A percentile compares a stretch with the other conserved stretches of the same genome.
These are phyloP conservation scores for Eubasilissa regina DNA, from an alignment of 1,140 invertebrate species.

Conservation along the genomic window DNA sequence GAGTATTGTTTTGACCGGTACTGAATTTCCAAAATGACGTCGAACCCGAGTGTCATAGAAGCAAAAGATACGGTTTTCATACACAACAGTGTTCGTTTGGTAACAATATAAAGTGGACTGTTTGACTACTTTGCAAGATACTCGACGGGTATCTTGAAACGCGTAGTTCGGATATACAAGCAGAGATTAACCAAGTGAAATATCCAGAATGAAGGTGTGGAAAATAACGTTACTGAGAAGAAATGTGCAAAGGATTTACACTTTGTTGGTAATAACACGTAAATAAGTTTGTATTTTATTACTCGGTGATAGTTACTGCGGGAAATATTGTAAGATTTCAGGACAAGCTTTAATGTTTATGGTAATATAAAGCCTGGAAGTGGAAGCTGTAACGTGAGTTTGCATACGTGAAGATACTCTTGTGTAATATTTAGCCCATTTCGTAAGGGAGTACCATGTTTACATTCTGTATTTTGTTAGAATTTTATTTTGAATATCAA, in stretches of 20 bases:
- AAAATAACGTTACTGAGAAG: not conserved
- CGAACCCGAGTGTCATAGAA: not conserved
- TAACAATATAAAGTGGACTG: not conserved
- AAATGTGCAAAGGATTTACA: not conserved
- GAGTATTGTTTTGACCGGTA: not conserved
- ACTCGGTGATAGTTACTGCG: not conserved
- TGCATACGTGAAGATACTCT: not conserved
- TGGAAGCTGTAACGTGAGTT: slow-evolving; percentile 9
- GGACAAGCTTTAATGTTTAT: not conserved
- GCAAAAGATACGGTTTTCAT: not conserved
- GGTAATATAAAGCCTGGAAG: not conserved
- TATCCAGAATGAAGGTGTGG: not conserved
- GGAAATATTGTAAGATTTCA: not conserved
- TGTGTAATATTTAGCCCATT: slow-evolving; percentile 14
- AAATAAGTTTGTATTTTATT: not conserved
- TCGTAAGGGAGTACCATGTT: slow-evolving; percentile 26
- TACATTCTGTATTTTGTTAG: not conserved
- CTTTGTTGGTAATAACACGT: not conserved
- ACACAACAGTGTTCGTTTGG: not conserved
- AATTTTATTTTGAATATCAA: too few relatives aligned
- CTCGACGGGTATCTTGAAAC: not conserved
- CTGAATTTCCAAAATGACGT: not conserved
- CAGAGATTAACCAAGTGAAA: not conserved
- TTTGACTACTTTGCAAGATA: not conserved
- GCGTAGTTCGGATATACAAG: not conserved